Conservation (phyloP, 2,888 invertebrate genomes). For the Ametastegia equiseti region DNA sequence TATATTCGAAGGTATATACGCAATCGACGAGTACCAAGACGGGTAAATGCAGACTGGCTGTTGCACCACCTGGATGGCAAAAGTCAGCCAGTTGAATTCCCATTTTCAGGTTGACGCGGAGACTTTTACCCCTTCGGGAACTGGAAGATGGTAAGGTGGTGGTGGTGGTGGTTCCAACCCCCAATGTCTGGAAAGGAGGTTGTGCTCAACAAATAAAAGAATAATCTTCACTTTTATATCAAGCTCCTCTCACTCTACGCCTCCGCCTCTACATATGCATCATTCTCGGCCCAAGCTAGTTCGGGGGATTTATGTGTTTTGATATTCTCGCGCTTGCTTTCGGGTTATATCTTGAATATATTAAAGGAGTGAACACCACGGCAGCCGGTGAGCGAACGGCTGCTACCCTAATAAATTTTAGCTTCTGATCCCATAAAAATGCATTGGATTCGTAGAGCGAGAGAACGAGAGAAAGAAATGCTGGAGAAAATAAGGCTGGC, state of each 20-base stretch:
- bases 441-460: conserved; percentile 66
- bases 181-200: not conserved
- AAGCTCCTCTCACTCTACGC: not conserved
- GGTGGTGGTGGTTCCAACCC: not conserved
- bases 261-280: conserved; percentile 46
- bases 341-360: conserved; percentile 64
- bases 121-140: conserved; percentile 4
- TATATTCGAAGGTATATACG: not conserved
- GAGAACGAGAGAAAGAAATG: conserved; percentile 51
- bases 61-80: conserved; percentile 11
- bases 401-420: conserved; percentile 68
- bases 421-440: conserved; percentile 70
- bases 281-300: conserved; percentile 39
- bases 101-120: conserved; percentile 18
- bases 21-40: not conserved
- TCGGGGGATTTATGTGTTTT: conserved; percentile 67
- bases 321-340: conserved; percentile 62
- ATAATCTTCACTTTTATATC: conserved; percentile 35
- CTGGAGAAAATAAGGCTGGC: conserved; percentile 61
- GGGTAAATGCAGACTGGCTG: not conserved
- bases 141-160: not conserved
- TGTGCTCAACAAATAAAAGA: conserved; percentile 33
- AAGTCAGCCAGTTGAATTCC: conserved; percentile 16
- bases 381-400: conserved; percentile 58
- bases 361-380: conserved; percentile 56